Evolutionary conservation across 2,888 invertebrate species (phyloP).

Genomic region (Polyommatus icarus): DNA sequence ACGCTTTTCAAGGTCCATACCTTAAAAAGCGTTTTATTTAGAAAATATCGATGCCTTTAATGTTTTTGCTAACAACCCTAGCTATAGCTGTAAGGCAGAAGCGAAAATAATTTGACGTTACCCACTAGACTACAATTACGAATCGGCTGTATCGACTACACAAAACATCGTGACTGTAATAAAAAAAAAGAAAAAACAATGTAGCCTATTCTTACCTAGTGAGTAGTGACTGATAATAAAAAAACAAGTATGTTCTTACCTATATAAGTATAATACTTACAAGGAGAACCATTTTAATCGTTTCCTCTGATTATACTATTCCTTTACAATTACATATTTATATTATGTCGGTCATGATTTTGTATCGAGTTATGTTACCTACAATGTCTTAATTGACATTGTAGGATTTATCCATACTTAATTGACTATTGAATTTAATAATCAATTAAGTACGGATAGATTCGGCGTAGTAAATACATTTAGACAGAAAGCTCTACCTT

Average conservation of each 20-base stretch:
- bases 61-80: not conserved
- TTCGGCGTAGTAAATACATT: too few species aligned
- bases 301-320: conserved; percentile 29
- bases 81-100: conserved; percentile 27
- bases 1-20: too few species aligned
- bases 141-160: conserved; percentile 9
- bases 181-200: not conserved
- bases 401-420: too few species aligned
- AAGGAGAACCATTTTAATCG: conserved; percentile 35
- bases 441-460: too few species aligned
- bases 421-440: too few species aligned
- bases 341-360: conserved; percentile 23
- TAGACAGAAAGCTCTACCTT: too few species aligned
- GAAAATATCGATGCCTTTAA: not conserved
- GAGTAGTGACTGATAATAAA: not conserved
- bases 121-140: conserved; percentile 32
- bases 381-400: too few species aligned
- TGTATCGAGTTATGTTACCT: not conserved
- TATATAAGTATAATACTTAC: conserved; percentile 29
- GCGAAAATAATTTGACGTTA: conserved; percentile 33
- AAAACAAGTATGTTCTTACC: conserved; percentile 30
- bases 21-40: too few species aligned
- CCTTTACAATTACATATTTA: conserved; percentile 9
- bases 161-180: conserved; percentile 29
- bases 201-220: not conserved